These are phyloP conservation scores for Caenorhabditis sp. DNA, from an alignment of 2,888 invertebrate genomes.

Conservation along the genomic window DNA sequence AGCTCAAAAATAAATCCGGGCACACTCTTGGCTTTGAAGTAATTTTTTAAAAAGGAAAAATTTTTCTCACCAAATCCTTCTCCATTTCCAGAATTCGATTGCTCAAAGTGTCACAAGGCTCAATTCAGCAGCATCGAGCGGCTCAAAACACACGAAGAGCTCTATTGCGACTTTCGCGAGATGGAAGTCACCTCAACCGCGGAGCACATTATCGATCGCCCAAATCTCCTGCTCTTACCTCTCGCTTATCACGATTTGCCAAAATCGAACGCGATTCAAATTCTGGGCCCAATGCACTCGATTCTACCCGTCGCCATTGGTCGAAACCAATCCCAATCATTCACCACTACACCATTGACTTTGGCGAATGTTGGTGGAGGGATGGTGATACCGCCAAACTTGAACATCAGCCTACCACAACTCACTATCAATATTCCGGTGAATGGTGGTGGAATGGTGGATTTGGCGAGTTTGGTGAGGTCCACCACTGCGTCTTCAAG, in stretches of 20 bases:
- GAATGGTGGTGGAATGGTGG: conserved; percentile 18
- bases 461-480: neutral
- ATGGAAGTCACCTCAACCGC: neutral
- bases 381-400: conserved; percentile 18
- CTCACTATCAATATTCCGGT: conserved; percentile 33
- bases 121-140: conserved; percentile 42
- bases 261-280: conserved; percentile 31
- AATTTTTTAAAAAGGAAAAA: neutral
- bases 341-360: conserved; percentile 17
- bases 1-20: too few relatives aligned
- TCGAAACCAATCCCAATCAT: conserved; percentile 8
- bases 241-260: conserved; percentile 23
- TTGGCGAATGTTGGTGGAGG: conserved; percentile 13
- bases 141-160: conserved; percentile 40
- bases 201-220: neutral
- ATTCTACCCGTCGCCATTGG: conserved; percentile 54
- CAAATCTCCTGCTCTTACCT: conserved; percentile 20
- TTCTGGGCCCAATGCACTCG: conserved; percentile 50
- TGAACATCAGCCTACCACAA: conserved; percentile 13
- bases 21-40: too few relatives aligned
- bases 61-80: neutral
- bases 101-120: conserved; percentile 42
- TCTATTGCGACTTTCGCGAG: conserved; percentile 29
- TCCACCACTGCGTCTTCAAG: neutral
- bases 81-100: conserved; percentile 17